These are phyloP conservation scores for Scleropages formosus DNA, from an alignment of 2,797 vertebrate species.

Conservation along the genomic window DNA sequence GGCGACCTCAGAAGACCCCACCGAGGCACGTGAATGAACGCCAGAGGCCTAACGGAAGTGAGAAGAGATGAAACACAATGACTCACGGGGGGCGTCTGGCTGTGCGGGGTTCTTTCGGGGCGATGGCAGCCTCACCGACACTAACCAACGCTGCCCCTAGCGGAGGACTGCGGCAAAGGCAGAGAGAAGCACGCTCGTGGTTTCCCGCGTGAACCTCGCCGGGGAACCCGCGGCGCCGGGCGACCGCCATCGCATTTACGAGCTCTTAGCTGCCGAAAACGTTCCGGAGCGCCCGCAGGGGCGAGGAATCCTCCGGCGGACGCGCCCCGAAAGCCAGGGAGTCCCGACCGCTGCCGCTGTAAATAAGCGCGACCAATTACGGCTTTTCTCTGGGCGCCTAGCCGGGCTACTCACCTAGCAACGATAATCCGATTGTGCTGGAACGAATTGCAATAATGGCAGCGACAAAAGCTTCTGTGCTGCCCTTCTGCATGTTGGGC, in stretches of 20 bases:
- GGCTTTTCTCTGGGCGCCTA: constrained; percentile 46
- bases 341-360: constrained; percentile 37
- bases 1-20: too few species aligned
- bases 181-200: background rate
- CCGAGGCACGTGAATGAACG: too few species aligned
- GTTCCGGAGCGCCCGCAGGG: constrained; percentile 45
- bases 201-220: background rate
- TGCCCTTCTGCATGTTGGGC: constrained; percentile 2
- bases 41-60: too few species aligned
- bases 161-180: background rate
- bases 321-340: constrained; percentile 40
- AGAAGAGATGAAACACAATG: too few species aligned
- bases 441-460: constrained; percentile 56
- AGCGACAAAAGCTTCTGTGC: constrained; percentile 46
- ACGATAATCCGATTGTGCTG: constrained; percentile 55
- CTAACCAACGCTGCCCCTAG: background rate
- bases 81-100: too few species aligned
- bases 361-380: constrained; percentile 62
- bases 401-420: constrained; percentile 41
- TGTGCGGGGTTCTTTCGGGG: too few species aligned
- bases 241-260: constrained; percentile 49
- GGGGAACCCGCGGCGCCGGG: constrained; percentile 39
- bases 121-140: background rate
- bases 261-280: constrained; percentile 47
- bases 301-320: constrained; percentile 47